Base-by-base conservation (phyloP, 2,888 invertebrate genomes). In the Synergus gifuensis region DNA sequence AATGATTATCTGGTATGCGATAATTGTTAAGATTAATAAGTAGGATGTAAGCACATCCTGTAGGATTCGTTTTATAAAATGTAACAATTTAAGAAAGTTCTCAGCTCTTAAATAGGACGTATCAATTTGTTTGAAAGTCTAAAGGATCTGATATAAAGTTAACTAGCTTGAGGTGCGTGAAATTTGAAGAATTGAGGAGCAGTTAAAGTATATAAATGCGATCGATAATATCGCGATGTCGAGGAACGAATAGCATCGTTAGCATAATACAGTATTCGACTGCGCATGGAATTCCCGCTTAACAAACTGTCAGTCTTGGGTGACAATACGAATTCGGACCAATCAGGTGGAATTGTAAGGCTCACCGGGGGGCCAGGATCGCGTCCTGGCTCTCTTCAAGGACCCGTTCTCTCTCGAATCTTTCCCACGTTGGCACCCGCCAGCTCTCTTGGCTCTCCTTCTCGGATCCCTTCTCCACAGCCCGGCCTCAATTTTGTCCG, bases 321-420 rank as follows among this genome's bases (percentile, higher is more conserved):
- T 83, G 85, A 87, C 88, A 88, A 89, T 87, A 85, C 85, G 87
- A 86, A 88, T 89, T 88, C 85, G 86, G 87, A 85, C 87, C 91
- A 91, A 91, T 91, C 91, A 91, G 91, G 90, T 91, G 91, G 89
- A 90, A 90, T 91, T 91, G 90, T 91, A 84, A 82, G 84, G 80
- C 89, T 81, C 90, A 78, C 82, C 90, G 88, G 91, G 91, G 89
- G 84, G 86, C 86, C 87, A 80, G 78, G 73, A 67, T 66, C 46
- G 81, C 78, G 81, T 78, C 78, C 78, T 69, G 78, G 79, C 81
- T 78, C 77, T 49, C 42, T 60, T 54, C 44, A 79, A 83, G 79
- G 83, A 81, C 82, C 73, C 77, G 76, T 76, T 79, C 64, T 54
- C 79, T 78, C 76, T 69, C 80, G 83, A 82, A 81, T 84, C 87